Evolutionary conservation across 2,888 invertebrate species (phyloP), one percentile per base, ranked within the genome.

Genomic region (Catonia carolina): DNA sequence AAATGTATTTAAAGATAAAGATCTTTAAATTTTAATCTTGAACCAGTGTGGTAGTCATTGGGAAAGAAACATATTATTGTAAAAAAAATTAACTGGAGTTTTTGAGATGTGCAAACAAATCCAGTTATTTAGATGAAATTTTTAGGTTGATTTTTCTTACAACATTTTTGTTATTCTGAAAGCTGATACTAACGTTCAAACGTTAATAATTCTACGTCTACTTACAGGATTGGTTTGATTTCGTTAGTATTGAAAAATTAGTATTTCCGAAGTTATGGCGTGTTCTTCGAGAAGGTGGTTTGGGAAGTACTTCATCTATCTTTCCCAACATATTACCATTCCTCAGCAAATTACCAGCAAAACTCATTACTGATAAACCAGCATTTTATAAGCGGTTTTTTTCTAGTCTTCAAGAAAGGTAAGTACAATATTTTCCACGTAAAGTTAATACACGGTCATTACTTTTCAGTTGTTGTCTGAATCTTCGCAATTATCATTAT

Each of bases 301-400:
- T 85, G 74, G 88, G 88, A 22, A 87, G 85, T 71, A 89, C 90
- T 7, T 73, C 77, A 52, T 76, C 81, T 6, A 78, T 92, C 64
- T 84, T 82, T 59, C 86, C 86, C 17, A 82, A 85, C 71, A 71
- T 94, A 55, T 73, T 91, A 55, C 89, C 90, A 8, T 76, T 94
- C 60, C 69, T 94, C 48, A 85, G 87, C 2, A 78, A 81, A 65
- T 73, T 89, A 64, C 84, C 85, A 5, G 71, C 73, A 15, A 74
- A 78, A 20, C 60, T 65, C n/a, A 61, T 61, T 14, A 65, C 77
- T 53, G 70, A 76, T 48, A 73, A 75, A 20, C 72, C 73, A 23
- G 72, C 76, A 15, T 83, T 89, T 65, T 84, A 83, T 64, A 69
- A 71, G 8, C 75, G 77, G 48, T 85, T 90, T 68, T 87, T 92